Conservation (phyloP, 2,113 vertebrate species). For the Aix galericulata region DNA sequence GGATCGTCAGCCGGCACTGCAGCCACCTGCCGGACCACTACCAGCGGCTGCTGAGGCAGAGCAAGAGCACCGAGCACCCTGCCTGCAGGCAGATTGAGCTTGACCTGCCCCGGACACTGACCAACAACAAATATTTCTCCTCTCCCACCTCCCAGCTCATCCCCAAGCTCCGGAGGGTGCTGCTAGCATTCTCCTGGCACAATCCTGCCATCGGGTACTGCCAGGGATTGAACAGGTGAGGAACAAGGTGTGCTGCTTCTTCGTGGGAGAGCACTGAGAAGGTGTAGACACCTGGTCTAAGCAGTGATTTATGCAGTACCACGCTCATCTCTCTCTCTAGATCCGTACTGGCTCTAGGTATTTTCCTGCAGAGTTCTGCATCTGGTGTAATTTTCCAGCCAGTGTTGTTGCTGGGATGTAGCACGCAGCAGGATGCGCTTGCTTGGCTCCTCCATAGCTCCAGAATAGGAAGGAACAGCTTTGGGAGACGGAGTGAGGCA, state of each 20-base stretch:
- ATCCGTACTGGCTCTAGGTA: neutral
- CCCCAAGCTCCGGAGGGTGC: constrained; percentile 85
- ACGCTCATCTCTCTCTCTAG: neutral
- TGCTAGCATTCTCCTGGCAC: constrained; percentile 94
- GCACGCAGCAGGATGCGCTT: neutral
- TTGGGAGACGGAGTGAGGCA: neutral
- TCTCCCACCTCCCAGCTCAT: constrained; percentile 85
- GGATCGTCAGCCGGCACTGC: constrained; percentile 77
- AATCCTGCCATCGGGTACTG: constrained; percentile 93
- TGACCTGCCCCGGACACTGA: constrained; percentile 92
- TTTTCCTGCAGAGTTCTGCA: neutral
- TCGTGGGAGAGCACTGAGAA: neutral
- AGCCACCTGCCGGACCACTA: constrained; percentile 76
- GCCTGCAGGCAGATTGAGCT: constrained; percentile 92
- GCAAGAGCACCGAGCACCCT: constrained; percentile 76
- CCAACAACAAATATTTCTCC: constrained; percentile 89
- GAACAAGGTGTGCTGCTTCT: neutral
- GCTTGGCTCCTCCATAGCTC: neutral
- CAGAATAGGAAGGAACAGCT: neutral
- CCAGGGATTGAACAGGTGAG: constrained; percentile 95
- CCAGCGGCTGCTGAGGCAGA: constrained; percentile 80
- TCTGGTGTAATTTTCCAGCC: neutral
- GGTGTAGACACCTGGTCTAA: neutral
- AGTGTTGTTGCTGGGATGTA: neutral
- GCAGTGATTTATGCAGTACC: neutral